Evolutionary conservation across 2,888 invertebrate genomes (phyloP).

Genomic region (Dicyrtomina minuta): DNA sequence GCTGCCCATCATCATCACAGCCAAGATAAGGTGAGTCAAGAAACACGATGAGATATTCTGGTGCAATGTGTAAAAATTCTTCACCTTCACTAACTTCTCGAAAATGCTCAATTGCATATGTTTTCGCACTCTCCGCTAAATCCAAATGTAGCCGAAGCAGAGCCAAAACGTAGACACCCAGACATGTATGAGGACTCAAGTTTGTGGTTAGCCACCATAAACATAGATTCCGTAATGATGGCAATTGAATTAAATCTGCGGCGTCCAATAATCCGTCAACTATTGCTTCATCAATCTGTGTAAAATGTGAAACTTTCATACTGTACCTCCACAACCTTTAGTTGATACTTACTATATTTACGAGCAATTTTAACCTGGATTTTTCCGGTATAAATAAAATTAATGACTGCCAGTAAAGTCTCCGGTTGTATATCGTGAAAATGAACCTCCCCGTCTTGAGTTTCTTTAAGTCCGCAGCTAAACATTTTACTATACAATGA

Average conservation of each 20-base stretch:
- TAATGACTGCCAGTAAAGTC: conserved; percentile 52
- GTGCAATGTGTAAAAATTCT: conserved; percentile 54
- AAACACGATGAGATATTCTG: conserved; percentile 47
- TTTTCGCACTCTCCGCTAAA: conserved; percentile 53
- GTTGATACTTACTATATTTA: too few relatives aligned
- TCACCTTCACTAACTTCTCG: conserved; percentile 53
- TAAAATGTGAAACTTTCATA: not conserved
- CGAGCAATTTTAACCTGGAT: conserved; percentile 52
- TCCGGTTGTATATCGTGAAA: conserved; percentile 53
- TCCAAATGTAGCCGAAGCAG: conserved; percentile 53
- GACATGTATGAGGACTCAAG: conserved; percentile 52
- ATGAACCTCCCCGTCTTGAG: conserved; percentile 53
- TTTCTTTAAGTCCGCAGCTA: conserved; percentile 54
- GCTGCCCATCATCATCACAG: conserved; percentile 53
- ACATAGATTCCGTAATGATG: conserved; percentile 53
- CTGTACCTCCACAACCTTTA: not conserved
- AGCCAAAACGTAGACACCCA: conserved; percentile 54
- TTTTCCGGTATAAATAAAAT: conserved; percentile 55
- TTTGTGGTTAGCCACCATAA: conserved; percentile 54
- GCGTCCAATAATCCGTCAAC: conserved; percentile 54
- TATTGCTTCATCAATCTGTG: conserved; percentile 54
- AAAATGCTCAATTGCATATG: conserved; percentile 54
- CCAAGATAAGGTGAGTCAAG: conserved; percentile 53
- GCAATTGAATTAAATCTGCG: conserved; percentile 54
- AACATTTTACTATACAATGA: conserved; percentile 54